Base-by-base conservation (phyloP, 2,888 invertebrate genomes). In the Cephus pulcher region DNA sequence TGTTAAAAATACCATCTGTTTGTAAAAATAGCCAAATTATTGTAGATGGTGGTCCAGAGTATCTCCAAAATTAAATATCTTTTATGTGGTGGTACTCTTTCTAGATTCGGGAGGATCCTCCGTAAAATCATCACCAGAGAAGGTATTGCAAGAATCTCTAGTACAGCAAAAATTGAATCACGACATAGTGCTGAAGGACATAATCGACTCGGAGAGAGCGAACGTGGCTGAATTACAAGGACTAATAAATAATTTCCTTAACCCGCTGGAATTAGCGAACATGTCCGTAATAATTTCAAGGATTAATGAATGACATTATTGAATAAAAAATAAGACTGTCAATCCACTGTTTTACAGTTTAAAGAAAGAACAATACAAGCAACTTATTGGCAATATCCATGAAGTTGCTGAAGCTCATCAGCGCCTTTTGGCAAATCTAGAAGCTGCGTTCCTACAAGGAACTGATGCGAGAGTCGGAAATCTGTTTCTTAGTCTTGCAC, bases 171-270 rank as follows among this genome's bases (percentile, higher is more conserved):
- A 96, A 89, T 95, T 96, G 80, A 97, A 97, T 92, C 94, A 96
- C 86, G 95, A 95, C 91, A 95, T 97, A 83, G 97, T 98, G 73
- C 93, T 98, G 70, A 96, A 96, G 91, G 98, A 98, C 92, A 94
- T 99, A 77, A 95, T 98, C 83, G 98, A 98, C 90, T 98, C 98
- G 11, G 98, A 99, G 92, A 95, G 95, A 87, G 96, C 96, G 0
- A 97, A 98, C 93, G 96, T 98, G 35, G 95, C 96, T 9, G 98
- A 98, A 92, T 94, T 98, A 90, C 96, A 97, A 88, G 96, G 96
- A 56, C 93, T 98, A 74, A 94, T 97, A 81, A 95, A 95, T 86
- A 97, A 96, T 90, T 98, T 97, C 90, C 93, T 99, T 80, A 95
- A 95, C 87, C 98, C 98, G n/a, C 92, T 99, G 83, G 96, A 97